Evolutionary conservation across 2,797 vertebrate genomes (phyloP), one percentile per base, ranked within the genome.

Genomic region (Cichlasoma orientale): DNA sequence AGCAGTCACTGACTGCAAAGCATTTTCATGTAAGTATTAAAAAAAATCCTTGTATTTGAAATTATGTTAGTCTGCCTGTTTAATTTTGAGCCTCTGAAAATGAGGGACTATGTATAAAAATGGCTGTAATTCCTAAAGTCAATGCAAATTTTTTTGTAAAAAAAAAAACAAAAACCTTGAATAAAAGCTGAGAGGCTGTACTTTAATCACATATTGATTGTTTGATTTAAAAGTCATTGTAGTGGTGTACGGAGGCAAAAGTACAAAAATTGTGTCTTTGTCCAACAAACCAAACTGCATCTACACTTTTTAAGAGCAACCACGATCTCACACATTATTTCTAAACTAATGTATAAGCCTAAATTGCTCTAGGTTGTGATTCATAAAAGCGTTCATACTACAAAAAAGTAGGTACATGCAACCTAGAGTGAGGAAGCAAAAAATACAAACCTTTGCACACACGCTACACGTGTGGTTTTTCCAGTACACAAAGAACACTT

Each of bases 401-500:
- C 55, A 85, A 75, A 89, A 83, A 89, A 75, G 75, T 61, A 79
- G 87, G 86, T 73, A 29, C 73, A 74, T 96, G 96, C 95, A 95
- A 96, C 89, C 95, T 96, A 70, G 66, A 75, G 80, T 77, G 84
- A 88, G 77, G 69, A 80, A 87, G 84, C 82, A 86, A 79, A 75
- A 89, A 89, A 85, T 78, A 82, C 89, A 91, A 84, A 92, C 87
- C 80, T 82, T 93, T 92, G 92, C 85, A 88, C 87, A 89, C 86
- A 79, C 55, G 56, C 74, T 86, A 83, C 84, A 90, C 72, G 73
- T 85, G 81, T 25, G 50, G 73, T 77, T 83, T 87, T 83, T 69
- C 85, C 82, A 66, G 83, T 79, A 85, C 87, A 92, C 90, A 92
- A 90, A 91, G 90, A 92, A 85, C 89, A 91, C 91, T 92, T 91